Evolutionary conservation across 2,113 vertebrate genomes (phyloP), one percentile per base, ranked within the genome.

Genomic region (Callocephalon fimbriatum): DNA sequence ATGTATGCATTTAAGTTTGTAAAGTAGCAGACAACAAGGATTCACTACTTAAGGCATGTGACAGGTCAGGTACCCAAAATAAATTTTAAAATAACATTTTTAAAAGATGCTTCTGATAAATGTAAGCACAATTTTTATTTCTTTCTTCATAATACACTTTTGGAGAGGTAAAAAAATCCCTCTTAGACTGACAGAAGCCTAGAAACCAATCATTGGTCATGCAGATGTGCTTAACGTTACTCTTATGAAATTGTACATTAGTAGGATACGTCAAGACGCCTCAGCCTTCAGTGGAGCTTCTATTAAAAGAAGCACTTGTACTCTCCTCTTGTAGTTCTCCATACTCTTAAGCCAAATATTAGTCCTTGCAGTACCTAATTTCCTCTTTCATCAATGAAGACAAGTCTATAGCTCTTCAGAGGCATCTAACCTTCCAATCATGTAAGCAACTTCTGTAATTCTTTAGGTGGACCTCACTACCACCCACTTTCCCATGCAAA

Each of bases 401-500:
- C 14, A 73, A 68, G 29, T 22, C 42, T 35, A 14, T 1, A 80
- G 47, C 15, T 51, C 63, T 51, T 61, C 44, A 84, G 44, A 54
- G 81, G 23, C 26, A 74, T 31, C 45, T 48, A 37, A 71, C 45
- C 10, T 35, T 8, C 53, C 42, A 81, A n/a, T 23, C 21, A 32
- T 1, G 1, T 9, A 73, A 62, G 54, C 15, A 73, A 50, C 16
- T 68, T 61, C 31, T 17, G 3, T 9, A 80, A 67, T 47, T 56
- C 59, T 65, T 72, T 10, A 32, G 10, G 37, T 18, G 17, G 31
- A 47, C 22, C 68, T 40, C 15, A 65, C 10, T 53, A 80, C 44
- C 0, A 0, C 3, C 7, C 37, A 80, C 32, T 61, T 76, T 42
- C 5, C 13, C 23, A 47, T 1, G 32, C 1, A 35, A 87, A 66